Percentiles rank a stretch among this genome's conserved stretches.
Conservation (phyloP, 2,797 vertebrate genomes). For the Pyrrhura leucotis region DNA sequence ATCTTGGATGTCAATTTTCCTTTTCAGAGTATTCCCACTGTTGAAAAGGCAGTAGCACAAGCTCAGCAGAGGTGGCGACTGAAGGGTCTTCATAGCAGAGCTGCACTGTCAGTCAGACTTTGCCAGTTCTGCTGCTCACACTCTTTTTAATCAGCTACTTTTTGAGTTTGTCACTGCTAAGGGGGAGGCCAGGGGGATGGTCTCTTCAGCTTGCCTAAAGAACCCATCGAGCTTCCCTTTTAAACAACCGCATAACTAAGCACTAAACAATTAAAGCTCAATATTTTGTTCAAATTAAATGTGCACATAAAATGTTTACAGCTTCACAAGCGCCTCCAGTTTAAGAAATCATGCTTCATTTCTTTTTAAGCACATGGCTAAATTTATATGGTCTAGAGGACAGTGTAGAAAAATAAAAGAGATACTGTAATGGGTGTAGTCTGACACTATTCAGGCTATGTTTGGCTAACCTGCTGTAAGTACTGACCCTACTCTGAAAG, state of each 20-base stretch:
- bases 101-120: neutral
- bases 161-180: neutral
- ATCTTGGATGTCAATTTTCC: neutral
- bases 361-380: slow-evolving; percentile 24
- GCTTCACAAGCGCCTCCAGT: neutral
- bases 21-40: neutral
- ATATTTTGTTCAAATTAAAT: slow-evolving; percentile 26
- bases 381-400: neutral
- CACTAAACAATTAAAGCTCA: slow-evolving; percentile 38
- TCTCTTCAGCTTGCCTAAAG: neutral
- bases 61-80: neutral
- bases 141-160: neutral
- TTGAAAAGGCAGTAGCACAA: neutral
- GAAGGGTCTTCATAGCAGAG: neutral
- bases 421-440: neutral
- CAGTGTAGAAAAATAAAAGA: neutral
- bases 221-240: neutral
- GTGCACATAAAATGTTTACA: slow-evolving; percentile 41
- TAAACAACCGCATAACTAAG: neutral
- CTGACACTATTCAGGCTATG: neutral
- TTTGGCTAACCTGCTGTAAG: slow-evolving; percentile 25
- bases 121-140: neutral
- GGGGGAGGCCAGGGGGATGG: neutral
- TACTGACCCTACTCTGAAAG: neutral
- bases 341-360: slow-evolving; percentile 41